Evolutionary conservation across 1,140 invertebrate species (phyloP).

Genomic region (Drosophila arizonae): DNA sequence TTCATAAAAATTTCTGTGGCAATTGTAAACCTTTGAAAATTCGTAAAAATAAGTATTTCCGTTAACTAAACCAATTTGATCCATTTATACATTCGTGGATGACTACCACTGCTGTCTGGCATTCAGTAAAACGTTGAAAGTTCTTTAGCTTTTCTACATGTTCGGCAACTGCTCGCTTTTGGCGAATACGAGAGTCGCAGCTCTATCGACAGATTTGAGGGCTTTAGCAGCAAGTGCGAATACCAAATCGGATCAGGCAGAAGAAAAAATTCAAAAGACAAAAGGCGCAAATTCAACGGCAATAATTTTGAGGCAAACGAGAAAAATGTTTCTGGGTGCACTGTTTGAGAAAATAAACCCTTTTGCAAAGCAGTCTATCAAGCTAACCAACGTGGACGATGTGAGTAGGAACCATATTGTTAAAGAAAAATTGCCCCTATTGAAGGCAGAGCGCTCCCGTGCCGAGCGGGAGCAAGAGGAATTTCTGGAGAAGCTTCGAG

Average conservation of each 20-base stretch:
- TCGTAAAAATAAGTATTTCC: slow-evolving; percentile 7
- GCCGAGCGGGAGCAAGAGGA: not conserved
- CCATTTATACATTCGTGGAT: not conserved
- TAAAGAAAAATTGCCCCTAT: not conserved
- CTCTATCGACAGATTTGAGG: not conserved
- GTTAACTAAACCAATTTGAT: slow-evolving; percentile 3
- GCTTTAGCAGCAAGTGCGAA: too few relatives aligned
- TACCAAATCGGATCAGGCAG: not conserved
- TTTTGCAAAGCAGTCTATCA: not conserved
- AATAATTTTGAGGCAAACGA: not conserved
- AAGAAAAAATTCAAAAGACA: too few relatives aligned
- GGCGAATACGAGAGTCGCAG: not conserved
- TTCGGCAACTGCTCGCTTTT: not conserved
- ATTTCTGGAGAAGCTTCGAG: not conserved
- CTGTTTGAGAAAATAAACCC: not conserved
- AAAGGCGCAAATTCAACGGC: too few relatives aligned
- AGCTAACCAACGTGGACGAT: not conserved
- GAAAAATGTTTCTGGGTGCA: slow-evolving; percentile 4
- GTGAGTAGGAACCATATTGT: too few relatives aligned
- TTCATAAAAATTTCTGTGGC: slow-evolving; percentile 3
- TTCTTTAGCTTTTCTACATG: not conserved
- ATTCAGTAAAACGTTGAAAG: not conserved
- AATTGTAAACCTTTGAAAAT: slow-evolving; percentile 9
- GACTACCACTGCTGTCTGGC: too few relatives aligned
- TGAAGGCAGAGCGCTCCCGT: not conserved